Evolutionary conservation across 2,113 vertebrate genomes (phyloP).

Genomic region (Tichodroma muraria): DNA sequence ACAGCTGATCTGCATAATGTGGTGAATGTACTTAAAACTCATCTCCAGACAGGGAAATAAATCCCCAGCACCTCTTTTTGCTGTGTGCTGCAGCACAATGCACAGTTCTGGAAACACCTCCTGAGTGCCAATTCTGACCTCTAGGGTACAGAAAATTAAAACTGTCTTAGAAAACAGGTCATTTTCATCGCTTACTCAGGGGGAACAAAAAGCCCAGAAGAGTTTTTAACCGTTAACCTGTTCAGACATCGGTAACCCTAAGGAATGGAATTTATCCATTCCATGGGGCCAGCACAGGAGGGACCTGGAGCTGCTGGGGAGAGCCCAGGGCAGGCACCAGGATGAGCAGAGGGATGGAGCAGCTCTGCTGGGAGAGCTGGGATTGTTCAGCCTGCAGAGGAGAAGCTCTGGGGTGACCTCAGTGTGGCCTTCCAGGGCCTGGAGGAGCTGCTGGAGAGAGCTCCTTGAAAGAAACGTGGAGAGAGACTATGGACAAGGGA

Average conservation of each 20-base stretch:
- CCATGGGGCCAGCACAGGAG: background rate
- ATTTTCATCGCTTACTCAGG: background rate
- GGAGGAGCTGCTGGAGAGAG: no score
- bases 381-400: background rate
- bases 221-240: background rate
- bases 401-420: background rate
- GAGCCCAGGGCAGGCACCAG: background rate
- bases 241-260: background rate
- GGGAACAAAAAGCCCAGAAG: background rate
- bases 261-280: background rate
- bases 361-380: background rate
- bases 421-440: rapidly evolving
- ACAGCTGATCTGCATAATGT: conserved; percentile 16
- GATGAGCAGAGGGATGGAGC: background rate
- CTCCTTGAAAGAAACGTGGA: background rate
- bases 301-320: background rate
- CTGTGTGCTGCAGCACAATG: background rate
- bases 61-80: background rate
- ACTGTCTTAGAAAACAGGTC: background rate
- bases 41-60: background rate
- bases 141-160: background rate
- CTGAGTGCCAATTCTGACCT: background rate
- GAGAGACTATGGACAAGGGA: rapidly evolving
- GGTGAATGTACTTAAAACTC: background rate
- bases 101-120: background rate